These are phyloP conservation scores for Condylura cristata DNA, from an alignment of 2,113 vertebrate genomes.

Conservation along the genomic window DNA sequence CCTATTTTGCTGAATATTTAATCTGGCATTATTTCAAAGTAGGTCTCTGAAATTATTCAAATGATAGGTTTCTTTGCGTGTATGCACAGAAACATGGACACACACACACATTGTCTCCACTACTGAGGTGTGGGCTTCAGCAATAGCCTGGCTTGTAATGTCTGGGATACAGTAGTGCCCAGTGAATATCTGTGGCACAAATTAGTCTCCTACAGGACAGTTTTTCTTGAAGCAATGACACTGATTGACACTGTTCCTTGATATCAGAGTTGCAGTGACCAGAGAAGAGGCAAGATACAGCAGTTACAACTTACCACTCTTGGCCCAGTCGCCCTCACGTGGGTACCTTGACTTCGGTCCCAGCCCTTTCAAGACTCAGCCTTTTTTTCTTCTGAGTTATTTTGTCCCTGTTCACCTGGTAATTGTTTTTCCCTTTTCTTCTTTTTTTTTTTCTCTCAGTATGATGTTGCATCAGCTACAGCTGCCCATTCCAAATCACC, in stretches of 20 bases:
- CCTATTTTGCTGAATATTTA: background rate
- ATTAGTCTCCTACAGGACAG: background rate
- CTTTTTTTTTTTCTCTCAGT: background rate
- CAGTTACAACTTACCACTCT: background rate
- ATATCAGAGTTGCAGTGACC: background rate
- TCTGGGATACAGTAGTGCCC: slow-evolving; percentile 20
- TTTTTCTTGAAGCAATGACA: background rate
- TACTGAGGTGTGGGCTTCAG: background rate
- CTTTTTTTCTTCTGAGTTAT: slow-evolving; percentile 1
- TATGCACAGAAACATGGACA: background rate
- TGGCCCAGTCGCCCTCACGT: background rate
- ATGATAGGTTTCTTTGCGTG: background rate
- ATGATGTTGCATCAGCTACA: slow-evolving; percentile 12
- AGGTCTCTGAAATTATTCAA: background rate
- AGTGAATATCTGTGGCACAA: slow-evolving; percentile 37
- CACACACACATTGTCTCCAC: background rate
- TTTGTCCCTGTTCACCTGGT: background rate
- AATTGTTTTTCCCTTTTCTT: background rate
- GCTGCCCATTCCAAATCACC: slow-evolving; percentile 13
- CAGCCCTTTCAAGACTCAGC: background rate
- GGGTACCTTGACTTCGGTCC: background rate
- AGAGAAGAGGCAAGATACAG: background rate
- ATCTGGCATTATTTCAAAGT: background rate
- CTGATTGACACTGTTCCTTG: background rate
- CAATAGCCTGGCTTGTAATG: background rate